phyloP scores from a whole-genome alignment of 2,113 vertebrate species.

The Eublepharis macularius region DNA sequence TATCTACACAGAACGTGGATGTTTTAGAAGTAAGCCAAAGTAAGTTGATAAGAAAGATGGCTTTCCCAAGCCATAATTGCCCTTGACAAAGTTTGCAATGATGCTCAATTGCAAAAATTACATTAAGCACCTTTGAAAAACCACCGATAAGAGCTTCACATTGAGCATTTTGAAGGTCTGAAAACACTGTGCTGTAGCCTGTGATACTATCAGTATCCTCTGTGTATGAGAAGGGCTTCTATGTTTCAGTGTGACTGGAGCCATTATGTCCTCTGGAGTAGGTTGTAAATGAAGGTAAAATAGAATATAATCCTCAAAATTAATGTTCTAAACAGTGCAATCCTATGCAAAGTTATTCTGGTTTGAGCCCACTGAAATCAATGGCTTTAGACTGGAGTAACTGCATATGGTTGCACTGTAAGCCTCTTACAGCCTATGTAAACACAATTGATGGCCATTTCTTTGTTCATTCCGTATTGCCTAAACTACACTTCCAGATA shows the following conservation, averaged over 20 bases:
- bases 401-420: neutral
- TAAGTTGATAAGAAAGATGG: conserved; percentile 56
- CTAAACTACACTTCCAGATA: conserved; percentile 45
- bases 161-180: conserved; percentile 69
- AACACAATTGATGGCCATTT: conserved; percentile 56
- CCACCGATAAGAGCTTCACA: conserved; percentile 66
- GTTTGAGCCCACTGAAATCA: no score
- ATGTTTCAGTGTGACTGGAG: conserved; percentile 60
- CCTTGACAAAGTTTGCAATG: conserved; percentile 67
- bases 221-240: conserved; percentile 48
- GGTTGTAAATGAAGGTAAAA: conserved; percentile 70
- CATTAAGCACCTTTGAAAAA: conserved; percentile 68
- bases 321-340: neutral
- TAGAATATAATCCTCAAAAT: conserved; percentile 28
- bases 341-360: no score
- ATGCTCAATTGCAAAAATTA: conserved; percentile 69
- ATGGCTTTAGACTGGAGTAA: no score
- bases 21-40: conserved; percentile 66
- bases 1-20: conserved; percentile 65
- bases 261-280: conserved; percentile 72
- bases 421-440: conserved; percentile 56
- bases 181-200: conserved; percentile 72
- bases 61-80: conserved; percentile 68
- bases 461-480: conserved; percentile 43
- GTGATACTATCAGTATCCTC: conserved; percentile 65